Conservation (phyloP, 1,140 invertebrate genomes). For the Achatina immaculata region DNA sequence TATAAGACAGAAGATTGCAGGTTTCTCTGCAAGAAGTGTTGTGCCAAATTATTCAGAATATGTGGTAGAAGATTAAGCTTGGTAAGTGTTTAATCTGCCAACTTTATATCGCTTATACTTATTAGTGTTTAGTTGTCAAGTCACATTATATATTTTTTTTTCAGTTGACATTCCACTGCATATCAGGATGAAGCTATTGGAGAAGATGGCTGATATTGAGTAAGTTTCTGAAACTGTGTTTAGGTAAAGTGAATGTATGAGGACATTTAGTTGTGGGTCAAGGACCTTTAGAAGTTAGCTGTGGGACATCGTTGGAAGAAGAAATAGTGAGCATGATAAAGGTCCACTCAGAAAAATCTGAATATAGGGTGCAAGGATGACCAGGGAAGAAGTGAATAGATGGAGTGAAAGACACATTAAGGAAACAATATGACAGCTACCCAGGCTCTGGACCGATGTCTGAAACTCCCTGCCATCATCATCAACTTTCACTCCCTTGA, state of each 20-base stretch:
- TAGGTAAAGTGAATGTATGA: neutral
- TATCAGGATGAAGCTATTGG: slow-evolving; percentile 81
- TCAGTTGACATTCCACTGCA: slow-evolving; percentile 85
- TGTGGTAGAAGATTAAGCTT: too few species aligned
- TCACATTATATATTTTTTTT: slow-evolving; percentile 66
- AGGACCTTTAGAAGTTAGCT: neutral
- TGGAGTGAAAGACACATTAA: too few species aligned
- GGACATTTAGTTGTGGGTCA: neutral
- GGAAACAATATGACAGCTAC: too few species aligned
- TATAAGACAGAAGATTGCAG: too few species aligned
- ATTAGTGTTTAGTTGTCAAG: neutral
- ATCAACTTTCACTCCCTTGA: too few species aligned
- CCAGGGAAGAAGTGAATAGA: neutral
- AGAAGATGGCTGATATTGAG: slow-evolving; percentile 88
- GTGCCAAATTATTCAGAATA: too few species aligned
- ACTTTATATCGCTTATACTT: neutral
- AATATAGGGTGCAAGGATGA: neutral
- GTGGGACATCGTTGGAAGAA: neutral
- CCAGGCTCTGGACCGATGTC: too few species aligned
- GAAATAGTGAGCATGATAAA: neutral
- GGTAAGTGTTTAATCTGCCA: too few species aligned
- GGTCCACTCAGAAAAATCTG: neutral
- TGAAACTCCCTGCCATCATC: too few species aligned
- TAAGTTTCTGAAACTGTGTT: slow-evolving; percentile 57
- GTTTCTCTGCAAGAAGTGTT: too few species aligned